phyloP scores from a whole-genome alignment of 2,797 vertebrate genomes.

The Lycodopsis pacificus region DNA sequence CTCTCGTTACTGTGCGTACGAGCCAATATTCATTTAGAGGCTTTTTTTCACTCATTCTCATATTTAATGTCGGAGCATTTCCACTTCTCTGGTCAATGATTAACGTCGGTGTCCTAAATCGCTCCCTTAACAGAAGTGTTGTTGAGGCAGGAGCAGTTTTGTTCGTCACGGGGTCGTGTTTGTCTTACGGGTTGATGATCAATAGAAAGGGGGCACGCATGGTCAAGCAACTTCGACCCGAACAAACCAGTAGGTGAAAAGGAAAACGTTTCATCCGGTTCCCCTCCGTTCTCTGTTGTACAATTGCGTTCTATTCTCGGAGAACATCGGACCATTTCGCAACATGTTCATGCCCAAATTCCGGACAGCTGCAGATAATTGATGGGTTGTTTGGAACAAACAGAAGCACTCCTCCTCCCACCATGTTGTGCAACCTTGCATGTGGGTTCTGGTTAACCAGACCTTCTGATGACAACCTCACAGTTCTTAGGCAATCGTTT shows the following conservation, averaged over 20 bases:
- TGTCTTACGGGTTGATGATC: slow-evolving; percentile 42
- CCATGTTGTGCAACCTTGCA: slow-evolving; percentile 62
- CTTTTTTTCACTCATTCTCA: slow-evolving; percentile 40
- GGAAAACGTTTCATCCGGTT: not conserved
- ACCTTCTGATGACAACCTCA: slow-evolving; percentile 32
- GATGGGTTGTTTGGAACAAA: slow-evolving; percentile 49
- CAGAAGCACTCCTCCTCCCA: slow-evolving; percentile 50
- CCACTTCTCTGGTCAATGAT: slow-evolving; percentile 49
- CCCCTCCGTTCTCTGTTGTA: slow-evolving; percentile 1
- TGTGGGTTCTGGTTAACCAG: slow-evolving; percentile 54
- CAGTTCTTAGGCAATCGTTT: slow-evolving; percentile 20
- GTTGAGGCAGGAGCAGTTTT: slow-evolving; percentile 25
- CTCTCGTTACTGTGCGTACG: slow-evolving; percentile 36
- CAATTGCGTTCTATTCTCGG: slow-evolving; percentile 15
- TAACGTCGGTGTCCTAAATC: slow-evolving; percentile 38
- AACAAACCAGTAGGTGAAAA: not conserved
- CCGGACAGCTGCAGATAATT: slow-evolving; percentile 48
- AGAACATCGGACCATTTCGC: slow-evolving; percentile 16
- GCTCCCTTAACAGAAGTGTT: not conserved
- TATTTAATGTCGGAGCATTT: slow-evolving; percentile 48
- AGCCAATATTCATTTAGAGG: slow-evolving; percentile 68
- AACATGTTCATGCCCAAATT: slow-evolving; percentile 32
- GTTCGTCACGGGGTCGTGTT: slow-evolving; percentile 30
- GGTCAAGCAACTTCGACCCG: slow-evolving; percentile 4
- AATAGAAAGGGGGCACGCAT: slow-evolving; percentile 17